Evolutionary conservation across 2,888 invertebrate genomes (phyloP).

Genomic region (Steinernema hermaphroditum): DNA sequence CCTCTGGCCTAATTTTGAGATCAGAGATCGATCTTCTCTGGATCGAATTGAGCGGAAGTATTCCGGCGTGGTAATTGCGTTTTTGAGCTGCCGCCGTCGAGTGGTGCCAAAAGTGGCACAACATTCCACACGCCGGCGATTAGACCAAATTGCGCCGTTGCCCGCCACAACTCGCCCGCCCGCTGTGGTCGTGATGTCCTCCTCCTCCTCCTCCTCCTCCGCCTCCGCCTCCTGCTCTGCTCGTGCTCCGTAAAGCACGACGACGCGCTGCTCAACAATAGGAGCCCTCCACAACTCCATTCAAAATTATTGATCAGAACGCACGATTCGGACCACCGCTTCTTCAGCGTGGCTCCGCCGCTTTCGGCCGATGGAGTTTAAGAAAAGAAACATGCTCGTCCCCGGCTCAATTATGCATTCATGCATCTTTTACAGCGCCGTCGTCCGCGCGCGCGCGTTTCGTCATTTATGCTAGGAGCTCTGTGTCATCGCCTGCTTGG

Average conservation of each 20-base stretch:
- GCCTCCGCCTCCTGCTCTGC: not conserved
- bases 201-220: too few relatives aligned
- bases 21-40: too few relatives aligned
- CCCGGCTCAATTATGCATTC: slow-evolving; percentile 15
- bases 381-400: too few relatives aligned
- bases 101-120: not conserved
- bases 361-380: too few relatives aligned
- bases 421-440: not conserved
- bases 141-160: not conserved
- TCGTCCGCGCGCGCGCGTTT: not conserved
- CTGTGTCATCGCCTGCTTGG: too few relatives aligned
- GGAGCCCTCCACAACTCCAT: not conserved
- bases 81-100: not conserved
- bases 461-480: not conserved
- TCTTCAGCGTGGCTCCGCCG: too few relatives aligned
- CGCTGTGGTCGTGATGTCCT: not conserved
- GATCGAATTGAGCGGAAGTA: too few relatives aligned
- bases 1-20: too few relatives aligned
- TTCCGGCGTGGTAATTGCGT: not conserved
- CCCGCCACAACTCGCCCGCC: not conserved
- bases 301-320: slow-evolving; percentile 16
- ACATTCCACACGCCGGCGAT: slow-evolving; percentile 14
- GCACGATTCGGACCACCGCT: not conserved
- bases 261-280: not conserved
- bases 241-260: not conserved